Base-by-base conservation (phyloP, 2,797 vertebrate genomes). In the Gymnodraco acuticeps region DNA sequence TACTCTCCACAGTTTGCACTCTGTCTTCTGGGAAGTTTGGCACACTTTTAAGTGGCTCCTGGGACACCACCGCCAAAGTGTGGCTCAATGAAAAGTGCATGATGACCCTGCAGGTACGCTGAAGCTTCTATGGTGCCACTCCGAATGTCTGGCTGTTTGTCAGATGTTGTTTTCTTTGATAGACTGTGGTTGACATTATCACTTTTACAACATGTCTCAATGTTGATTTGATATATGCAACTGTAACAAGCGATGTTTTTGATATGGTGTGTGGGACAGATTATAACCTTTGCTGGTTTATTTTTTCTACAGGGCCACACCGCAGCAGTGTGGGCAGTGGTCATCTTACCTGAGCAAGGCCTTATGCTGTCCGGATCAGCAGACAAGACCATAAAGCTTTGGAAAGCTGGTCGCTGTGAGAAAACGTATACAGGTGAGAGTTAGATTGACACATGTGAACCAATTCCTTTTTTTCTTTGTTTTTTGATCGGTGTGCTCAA, bases 51-150 rank as follows among this genome's bases (percentile, higher is more conserved):
- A 99, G 98, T 67, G 98, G 98, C 83, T 99, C 98, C 2, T 99
- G 98, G 98, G 98, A 99, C 88, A 97, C 96, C 0, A 99, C 97
- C 63, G 97, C 97, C 64, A 99, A 98, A 93, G 97, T 99, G 16
- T 99, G 98, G 98, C 95, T 99, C 78, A 97, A 95, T 90, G 97
- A 99, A 80, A 99, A 98, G 86, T 99, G 98, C 89, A 97, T 99
- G 98, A 99, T 99, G 98, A 99, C 97, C 2, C 90, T 99, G 85
- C 96, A 99, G 98, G 98, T 99, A 95, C 56, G 64, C 15, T 17
- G 17, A 19, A 23, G 27, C 3, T 10, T 61, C 10, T 50, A 15
- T 52, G 0, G 20, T 62, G 10, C 55, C 14, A 17, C 15, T 10
- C 14, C 50, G 10, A 31, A 64, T 0, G 41, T 15, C 1, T 11